Percentiles rank a stretch among this genome's conserved stretches.
Evolutionary conservation across 2,888 invertebrate genomes (phyloP).

Genomic region (Aphelenchoides bicaudatus): DNA sequence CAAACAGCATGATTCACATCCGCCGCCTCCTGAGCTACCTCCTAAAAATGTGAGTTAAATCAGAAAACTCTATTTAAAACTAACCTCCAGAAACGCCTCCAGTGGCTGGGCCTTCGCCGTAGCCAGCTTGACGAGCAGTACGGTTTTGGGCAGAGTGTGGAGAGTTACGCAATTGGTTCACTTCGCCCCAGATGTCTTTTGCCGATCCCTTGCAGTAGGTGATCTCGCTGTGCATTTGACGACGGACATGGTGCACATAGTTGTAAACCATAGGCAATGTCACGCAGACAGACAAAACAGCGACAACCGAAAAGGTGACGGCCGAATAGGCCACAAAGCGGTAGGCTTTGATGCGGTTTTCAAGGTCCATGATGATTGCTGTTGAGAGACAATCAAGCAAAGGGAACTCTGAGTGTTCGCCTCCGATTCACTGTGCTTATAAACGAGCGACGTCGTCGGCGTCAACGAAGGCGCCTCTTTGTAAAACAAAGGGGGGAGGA

Average conservation of each 20-base stretch:
- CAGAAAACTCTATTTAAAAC: no score
- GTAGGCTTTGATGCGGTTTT: constrained; percentile 40
- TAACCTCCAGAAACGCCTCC: constrained; percentile 33
- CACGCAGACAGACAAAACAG: constrained; percentile 44
- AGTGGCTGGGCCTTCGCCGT: constrained; percentile 29
- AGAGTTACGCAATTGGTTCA: constrained; percentile 28
- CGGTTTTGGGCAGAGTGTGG: constrained; percentile 35
- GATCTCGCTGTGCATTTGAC: constrained; percentile 56
- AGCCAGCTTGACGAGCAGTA: constrained; percentile 45
- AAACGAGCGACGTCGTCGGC: not conserved
- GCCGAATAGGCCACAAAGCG: constrained; percentile 45
- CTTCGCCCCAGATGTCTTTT: constrained; percentile 54
- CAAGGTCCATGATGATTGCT: constrained; percentile 26
- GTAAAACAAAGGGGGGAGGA: no score
- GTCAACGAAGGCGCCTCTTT: not conserved
- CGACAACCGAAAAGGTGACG: constrained; percentile 45
- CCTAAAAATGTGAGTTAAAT: not conserved
- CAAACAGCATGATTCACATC: constrained; percentile 37
- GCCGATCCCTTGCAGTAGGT: constrained; percentile 56
- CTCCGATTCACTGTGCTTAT: not conserved
- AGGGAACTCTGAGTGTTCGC: not conserved
- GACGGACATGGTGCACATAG: constrained; percentile 55
- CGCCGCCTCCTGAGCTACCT: constrained; percentile 24
- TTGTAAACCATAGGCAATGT: constrained; percentile 59
- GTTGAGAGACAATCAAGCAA: not conserved